Conservation (phyloP, 2,888 invertebrate species). For the Scaptomyza caliginosa region DNA sequence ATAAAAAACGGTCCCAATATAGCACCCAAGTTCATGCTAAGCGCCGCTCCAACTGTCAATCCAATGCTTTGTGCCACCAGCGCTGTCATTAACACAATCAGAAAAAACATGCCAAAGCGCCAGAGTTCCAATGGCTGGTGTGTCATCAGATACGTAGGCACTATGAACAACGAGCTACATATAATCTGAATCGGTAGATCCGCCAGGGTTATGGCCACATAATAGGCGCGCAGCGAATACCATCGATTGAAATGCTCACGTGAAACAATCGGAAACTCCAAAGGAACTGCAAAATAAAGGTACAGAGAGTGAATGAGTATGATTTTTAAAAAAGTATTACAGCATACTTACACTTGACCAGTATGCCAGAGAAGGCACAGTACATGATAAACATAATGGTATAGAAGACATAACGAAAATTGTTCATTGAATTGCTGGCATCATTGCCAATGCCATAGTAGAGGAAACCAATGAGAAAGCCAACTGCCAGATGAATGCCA, state of each 20-base stretch:
- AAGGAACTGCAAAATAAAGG: slow-evolving; percentile 87
- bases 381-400: slow-evolving; percentile 97
- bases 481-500: slow-evolving; percentile 91
- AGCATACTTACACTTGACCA: slow-evolving; percentile 94
- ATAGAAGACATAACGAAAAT: slow-evolving; percentile 95
- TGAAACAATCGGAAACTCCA: slow-evolving; percentile 91
- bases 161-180: slow-evolving; percentile 90
- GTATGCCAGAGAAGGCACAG: slow-evolving; percentile 95
- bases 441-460: slow-evolving; percentile 95
- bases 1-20: slow-evolving; percentile 94
- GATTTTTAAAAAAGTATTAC: no score
- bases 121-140: slow-evolving; percentile 91
- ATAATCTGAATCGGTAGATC: slow-evolving; percentile 92
- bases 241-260: slow-evolving; percentile 95
- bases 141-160: slow-evolving; percentile 93
- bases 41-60: slow-evolving; percentile 92
- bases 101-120: slow-evolving; percentile 89
- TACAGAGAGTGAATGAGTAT: no score
- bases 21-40: slow-evolving; percentile 93
- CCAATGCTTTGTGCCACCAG: slow-evolving; percentile 95
- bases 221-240: slow-evolving; percentile 94
- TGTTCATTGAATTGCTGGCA: slow-evolving; percentile 92
- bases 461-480: slow-evolving; percentile 91
- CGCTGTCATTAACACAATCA: slow-evolving; percentile 90
- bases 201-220: slow-evolving; percentile 90